Base-by-base conservation (phyloP, 2,113 vertebrate genomes). In the Centropristis striata region DNA sequence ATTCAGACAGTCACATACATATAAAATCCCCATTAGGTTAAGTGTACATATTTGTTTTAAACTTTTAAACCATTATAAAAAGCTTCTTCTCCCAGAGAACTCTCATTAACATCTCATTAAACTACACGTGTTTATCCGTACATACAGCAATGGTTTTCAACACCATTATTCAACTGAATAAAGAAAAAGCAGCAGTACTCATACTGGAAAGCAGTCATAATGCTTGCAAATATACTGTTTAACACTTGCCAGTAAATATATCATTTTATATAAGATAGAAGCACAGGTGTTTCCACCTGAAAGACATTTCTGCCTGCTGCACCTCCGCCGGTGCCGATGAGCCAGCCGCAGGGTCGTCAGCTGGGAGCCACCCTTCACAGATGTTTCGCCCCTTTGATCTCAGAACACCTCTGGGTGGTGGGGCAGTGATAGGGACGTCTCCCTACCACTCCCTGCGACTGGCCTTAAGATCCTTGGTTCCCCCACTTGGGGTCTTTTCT, bases 221-320 rank as follows among this genome's bases (percentile, higher is more conserved):
- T 74, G n/a, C 10, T 12, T 50, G 51, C 51, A 51, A 57, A 65
- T 59, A 51, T 21, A 44, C 14, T 36, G 18, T 80, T 64, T 32
- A 50, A 32, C 8, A 36, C 16, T 10, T 42, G 8, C 3, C 8
- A 36, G 16, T 32, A 55, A 66, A 39, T 68, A n/a, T 12, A 37
- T 49, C 4, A 46, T 79, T 14, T 21, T 68, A n/a, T 9, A 28
- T 41, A 4, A n/a, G n/a, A n/a, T n/a, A n/a, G n/a, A n/a, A n/a
- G n/a, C n/a, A n/a, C n/a, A n/a, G n/a, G n/a, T n/a, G n/a, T n/a
- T n/a, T n/a, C n/a, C n/a, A n/a, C n/a, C n/a, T n/a, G n/a, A n/a
- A n/a, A n/a, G n/a, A n/a, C n/a, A n/a, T n/a, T n/a, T n/a, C n/a
- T n/a, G n/a, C n/a, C n/a, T n/a, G n/a, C n/a, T n/a, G n/a, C n/a